Evolutionary conservation across 2,113 vertebrate species (phyloP).

Genomic region (Zapus hudsonius): DNA sequence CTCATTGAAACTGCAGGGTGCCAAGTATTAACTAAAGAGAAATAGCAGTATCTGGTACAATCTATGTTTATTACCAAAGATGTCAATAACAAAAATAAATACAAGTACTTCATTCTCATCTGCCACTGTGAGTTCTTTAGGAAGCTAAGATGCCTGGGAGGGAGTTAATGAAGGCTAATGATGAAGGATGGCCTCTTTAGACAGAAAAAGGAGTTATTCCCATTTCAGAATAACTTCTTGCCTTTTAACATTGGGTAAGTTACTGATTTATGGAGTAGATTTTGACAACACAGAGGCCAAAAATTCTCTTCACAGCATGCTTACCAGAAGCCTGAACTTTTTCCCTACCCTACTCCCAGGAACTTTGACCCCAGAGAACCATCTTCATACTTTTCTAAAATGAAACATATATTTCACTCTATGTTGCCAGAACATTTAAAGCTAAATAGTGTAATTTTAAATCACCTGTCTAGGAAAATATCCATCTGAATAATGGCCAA

Average conservation of each 20-base stretch:
- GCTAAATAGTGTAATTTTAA: conserved; percentile 63
- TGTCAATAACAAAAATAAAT: conserved; percentile 40
- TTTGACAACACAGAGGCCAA: conserved; percentile 27
- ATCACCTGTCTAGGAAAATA: conserved; percentile 62
- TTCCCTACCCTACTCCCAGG: conserved; percentile 31
- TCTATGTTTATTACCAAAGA: conserved; percentile 33
- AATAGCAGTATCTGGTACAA: conserved; percentile 38
- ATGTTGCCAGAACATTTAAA: conserved; percentile 51
- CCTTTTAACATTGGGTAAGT: conserved; percentile 64
- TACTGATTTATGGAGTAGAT: conserved; percentile 72
- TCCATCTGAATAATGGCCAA: conserved; percentile 27
- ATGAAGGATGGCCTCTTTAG: conserved; percentile 7
- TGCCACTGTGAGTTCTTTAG: neutral
- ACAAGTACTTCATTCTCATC: neutral
- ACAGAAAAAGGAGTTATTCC: conserved; percentile 5
- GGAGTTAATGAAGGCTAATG: conserved; percentile 19
- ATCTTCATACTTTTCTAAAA: conserved; percentile 43
- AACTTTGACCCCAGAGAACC: conserved; percentile 56
- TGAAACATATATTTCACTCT: conserved; percentile 50
- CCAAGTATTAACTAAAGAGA: conserved; percentile 57
- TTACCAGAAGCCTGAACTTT: conserved; percentile 53
- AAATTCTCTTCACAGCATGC: conserved; percentile 66
- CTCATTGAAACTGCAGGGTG: conserved; percentile 60
- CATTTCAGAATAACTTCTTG: conserved; percentile 53
- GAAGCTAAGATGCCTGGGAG: neutral